Percentiles rank a stretch among this genome's conserved stretches.
Conservation (phyloP, 37 sponge, comb jelly and placozoan species). For the Hormiphora californensis region DNA sequence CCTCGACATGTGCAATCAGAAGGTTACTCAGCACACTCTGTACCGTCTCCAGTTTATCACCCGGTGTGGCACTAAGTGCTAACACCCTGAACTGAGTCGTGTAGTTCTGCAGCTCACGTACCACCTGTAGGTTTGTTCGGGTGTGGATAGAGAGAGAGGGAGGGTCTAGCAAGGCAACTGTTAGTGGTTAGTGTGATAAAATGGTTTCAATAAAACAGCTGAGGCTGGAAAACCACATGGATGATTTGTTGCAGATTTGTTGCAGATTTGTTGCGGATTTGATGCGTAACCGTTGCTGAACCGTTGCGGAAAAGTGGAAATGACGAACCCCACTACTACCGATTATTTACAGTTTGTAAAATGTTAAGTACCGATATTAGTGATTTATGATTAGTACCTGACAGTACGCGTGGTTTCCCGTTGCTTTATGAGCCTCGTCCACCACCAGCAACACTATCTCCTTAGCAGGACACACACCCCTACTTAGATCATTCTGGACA, state of each 20-base stretch:
- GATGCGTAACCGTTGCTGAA: too few species aligned
- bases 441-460: constrained; percentile 85
- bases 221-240: too few species aligned
- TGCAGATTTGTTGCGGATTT: too few species aligned
- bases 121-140: constrained; percentile 62
- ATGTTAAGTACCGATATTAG: too few species aligned
- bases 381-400: constrained; percentile 81
- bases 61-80: constrained; percentile 94
- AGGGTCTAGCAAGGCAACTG: too few species aligned
- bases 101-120: constrained; percentile 62
- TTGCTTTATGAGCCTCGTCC: constrained; percentile 98
- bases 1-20: constrained; percentile 83
- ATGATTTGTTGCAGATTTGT: too few species aligned
- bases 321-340: too few species aligned
- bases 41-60: constrained; percentile 79
- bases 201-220: too few species aligned
- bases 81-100: constrained; percentile 71
- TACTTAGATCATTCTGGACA: constrained; percentile 89
- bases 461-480: constrained; percentile 72
- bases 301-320: too few species aligned
- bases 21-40: constrained; percentile 90
- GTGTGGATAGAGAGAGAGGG: not conserved
- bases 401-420: constrained; percentile 94
- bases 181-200: too few species aligned
- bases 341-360: too few species aligned